phyloP scores from a whole-genome alignment of 1,140 invertebrate genomes.

The Nephotettix cincticeps region DNA sequence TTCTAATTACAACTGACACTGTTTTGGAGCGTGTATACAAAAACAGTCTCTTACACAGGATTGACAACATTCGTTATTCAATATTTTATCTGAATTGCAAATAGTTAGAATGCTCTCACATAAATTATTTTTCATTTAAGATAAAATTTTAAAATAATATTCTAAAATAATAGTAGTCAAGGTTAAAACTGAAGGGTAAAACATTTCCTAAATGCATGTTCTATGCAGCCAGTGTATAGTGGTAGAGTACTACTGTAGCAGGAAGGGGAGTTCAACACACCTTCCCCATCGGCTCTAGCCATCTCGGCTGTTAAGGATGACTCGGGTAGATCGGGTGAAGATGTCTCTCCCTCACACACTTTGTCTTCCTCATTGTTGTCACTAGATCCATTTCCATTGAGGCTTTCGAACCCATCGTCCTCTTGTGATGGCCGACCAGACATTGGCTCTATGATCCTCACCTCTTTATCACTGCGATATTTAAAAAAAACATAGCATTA shows the following conservation, averaged over 20 bases:
- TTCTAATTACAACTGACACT: too few species aligned
- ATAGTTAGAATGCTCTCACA: too few species aligned
- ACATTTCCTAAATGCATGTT: too few species aligned
- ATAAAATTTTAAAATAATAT: too few species aligned
- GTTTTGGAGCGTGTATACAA: too few species aligned
- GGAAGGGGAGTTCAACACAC: neutral
- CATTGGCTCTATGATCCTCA: neutral
- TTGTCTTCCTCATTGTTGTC: conserved; percentile 54
- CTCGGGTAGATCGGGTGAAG: neutral
- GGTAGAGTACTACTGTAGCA: neutral
- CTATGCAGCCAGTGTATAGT: too few species aligned
- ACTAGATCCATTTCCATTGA: conserved; percentile 75
- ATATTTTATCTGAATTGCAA: too few species aligned
- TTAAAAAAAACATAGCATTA: neutral
- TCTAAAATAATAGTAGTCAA: too few species aligned
- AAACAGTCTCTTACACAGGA: too few species aligned
- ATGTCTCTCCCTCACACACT: neutral
- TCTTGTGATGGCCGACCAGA: conserved; percentile 50
- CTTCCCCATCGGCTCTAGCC: neutral
- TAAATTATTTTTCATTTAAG: too few species aligned
- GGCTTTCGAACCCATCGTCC: conserved; percentile 82
- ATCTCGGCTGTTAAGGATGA: neutral
- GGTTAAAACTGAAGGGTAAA: too few species aligned
- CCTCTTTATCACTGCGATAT: neutral
- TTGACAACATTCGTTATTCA: too few species aligned